Evolutionary conservation across 2,888 invertebrate species (phyloP).

Genomic region (Pollenia angustigena): DNA sequence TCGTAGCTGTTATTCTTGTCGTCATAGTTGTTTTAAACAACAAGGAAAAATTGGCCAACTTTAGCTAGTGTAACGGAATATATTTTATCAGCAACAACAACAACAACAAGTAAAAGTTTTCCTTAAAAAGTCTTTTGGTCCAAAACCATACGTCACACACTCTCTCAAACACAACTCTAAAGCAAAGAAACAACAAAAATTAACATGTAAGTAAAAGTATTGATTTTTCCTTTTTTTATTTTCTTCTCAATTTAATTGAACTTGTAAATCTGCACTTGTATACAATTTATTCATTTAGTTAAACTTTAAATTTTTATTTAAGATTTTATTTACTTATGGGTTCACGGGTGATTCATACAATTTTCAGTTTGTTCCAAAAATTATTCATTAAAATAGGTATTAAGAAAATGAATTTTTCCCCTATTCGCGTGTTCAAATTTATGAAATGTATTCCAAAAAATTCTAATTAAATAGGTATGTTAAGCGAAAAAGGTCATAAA

Average conservation of each 20-base stretch:
- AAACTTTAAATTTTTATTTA: constrained; percentile 14
- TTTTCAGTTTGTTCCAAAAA: not conserved
- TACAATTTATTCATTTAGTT: constrained; percentile 46
- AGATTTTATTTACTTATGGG: constrained; percentile 7
- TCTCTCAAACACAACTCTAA: constrained; percentile 56
- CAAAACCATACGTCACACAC: constrained; percentile 66
- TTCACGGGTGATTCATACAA: constrained; percentile 3
- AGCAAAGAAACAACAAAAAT: constrained; percentile 42
- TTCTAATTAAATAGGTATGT: not conserved
- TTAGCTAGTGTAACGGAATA: constrained; percentile 39
- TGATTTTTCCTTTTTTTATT: constrained; percentile 51
- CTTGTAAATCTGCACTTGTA: constrained; percentile 57
- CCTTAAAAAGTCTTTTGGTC: constrained; percentile 55
- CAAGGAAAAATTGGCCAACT: constrained; percentile 36
- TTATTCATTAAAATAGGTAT: not conserved
- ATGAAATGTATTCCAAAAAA: too few species aligned
- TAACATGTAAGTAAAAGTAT: constrained; percentile 68
- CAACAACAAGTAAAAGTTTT: constrained; percentile 46
- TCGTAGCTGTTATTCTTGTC: constrained; percentile 25
- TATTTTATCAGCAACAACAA: constrained; percentile 43
- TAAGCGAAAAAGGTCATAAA: not conserved
- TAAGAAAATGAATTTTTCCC: not conserved
- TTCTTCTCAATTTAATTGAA: constrained; percentile 41
- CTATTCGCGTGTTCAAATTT: not conserved
- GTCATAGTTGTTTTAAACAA: constrained; percentile 15